These are phyloP conservation scores for Pediacus dermestoides DNA, from an alignment of 2,888 invertebrate species.

Conservation along the genomic window DNA sequence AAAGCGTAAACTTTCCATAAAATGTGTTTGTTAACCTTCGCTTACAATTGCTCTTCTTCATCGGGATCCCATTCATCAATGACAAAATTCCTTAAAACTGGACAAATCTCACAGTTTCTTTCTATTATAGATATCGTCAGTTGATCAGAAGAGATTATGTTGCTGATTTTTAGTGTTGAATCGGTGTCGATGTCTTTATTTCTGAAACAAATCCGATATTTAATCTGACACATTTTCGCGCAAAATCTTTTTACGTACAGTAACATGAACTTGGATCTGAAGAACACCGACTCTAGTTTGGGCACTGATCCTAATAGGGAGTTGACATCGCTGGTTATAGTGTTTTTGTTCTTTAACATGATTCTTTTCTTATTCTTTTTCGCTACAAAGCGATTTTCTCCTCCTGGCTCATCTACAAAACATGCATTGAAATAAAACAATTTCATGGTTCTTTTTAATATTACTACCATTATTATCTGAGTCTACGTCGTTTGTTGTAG, in stretches of 20 bases:
- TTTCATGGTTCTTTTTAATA: too few species aligned
- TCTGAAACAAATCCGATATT: too few species aligned
- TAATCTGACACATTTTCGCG: too few species aligned
- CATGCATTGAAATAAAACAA: too few species aligned
- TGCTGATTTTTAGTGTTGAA: too few species aligned
- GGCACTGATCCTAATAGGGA: constrained; percentile 28
- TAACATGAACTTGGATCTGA: constrained; percentile 31
- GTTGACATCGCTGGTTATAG: constrained; percentile 32
- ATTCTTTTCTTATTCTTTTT: constrained; percentile 30
- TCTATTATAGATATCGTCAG: too few species aligned
- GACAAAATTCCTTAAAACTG: constrained; percentile 47
- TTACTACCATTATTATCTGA: constrained; percentile 13
- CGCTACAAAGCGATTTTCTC: too few species aligned
- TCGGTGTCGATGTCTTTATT: too few species aligned
- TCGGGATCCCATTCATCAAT: constrained; percentile 39
- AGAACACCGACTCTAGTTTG: constrained; percentile 35
- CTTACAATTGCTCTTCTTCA: constrained; percentile 33
- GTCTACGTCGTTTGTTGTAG: constrained; percentile 16
- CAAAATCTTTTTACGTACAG: too few species aligned
- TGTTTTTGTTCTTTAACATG: constrained; percentile 27
- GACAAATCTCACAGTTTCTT: too few species aligned
- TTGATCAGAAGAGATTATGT: too few species aligned
- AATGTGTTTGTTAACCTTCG: constrained; percentile 3
- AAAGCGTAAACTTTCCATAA: constrained; percentile 5
- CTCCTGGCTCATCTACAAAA: too few species aligned